A percentile compares a stretch with the other conserved stretches of the same genome.
These are phyloP conservation scores for Crenuchus spilurus DNA, from an alignment of 2,797 vertebrate genomes.

Conservation along the genomic window DNA sequence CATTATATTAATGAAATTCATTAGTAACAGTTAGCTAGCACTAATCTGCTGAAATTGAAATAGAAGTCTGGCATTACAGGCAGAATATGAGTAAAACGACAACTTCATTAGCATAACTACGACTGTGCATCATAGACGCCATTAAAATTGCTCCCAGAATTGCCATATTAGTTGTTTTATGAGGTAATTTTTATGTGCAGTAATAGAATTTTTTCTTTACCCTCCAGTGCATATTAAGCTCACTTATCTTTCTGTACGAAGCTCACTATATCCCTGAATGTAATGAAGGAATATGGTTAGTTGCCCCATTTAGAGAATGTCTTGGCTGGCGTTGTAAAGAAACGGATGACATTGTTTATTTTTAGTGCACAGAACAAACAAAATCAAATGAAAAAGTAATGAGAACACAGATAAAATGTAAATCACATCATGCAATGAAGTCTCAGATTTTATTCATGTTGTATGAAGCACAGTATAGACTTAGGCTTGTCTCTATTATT, in stretches of 20 bases:
- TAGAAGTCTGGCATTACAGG: constrained; percentile 88
- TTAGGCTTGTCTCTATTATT: too few species aligned
- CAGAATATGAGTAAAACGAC: constrained; percentile 97
- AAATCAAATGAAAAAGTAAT: neutral
- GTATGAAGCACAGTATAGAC: too few species aligned
- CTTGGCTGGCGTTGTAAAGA: constrained; percentile 3
- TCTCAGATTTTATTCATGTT: neutral
- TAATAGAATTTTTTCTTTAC: constrained; percentile 99
- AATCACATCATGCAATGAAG: too few species aligned
- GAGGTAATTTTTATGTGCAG: constrained; percentile 96
- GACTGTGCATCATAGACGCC: constrained; percentile 97
- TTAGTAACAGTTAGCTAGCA: constrained; percentile 82
- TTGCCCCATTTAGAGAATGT: constrained; percentile 58
- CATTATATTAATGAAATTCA: constrained; percentile 83
- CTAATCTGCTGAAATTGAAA: constrained; percentile 89
- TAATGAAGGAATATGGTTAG: constrained; percentile 72
- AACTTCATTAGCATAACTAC: constrained; percentile 99
- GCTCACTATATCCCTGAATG: constrained; percentile 84
- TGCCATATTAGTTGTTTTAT: constrained; percentile 99
- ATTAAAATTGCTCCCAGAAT: constrained; percentile 99
- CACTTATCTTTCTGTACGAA: constrained; percentile 99
- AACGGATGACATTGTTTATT: constrained; percentile 28
- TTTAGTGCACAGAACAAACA: constrained; percentile 24
- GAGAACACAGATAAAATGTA: neutral
- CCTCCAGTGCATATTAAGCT: constrained; percentile 99